Conservation (phyloP, 2,888 invertebrate species). For the Ephialtes manifestator region DNA sequence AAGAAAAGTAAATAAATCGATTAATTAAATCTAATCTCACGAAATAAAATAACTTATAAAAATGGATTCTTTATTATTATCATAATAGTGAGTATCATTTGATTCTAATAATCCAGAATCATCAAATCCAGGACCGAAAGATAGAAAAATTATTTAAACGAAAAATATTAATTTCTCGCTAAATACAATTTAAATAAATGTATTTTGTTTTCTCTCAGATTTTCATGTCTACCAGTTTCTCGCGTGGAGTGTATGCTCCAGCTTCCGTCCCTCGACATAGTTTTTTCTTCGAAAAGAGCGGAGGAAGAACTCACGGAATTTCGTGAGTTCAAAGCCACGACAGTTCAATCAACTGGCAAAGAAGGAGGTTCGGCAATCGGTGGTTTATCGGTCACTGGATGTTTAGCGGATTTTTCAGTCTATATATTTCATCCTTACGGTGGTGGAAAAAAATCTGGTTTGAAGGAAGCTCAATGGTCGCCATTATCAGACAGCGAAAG, state of each 20-base stretch:
- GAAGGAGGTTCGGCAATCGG: conserved; percentile 90
- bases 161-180: neutral
- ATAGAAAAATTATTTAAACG: too few relatives aligned
- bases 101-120: too few relatives aligned
- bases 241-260: conserved; percentile 98
- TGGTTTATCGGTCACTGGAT: conserved; percentile 97
- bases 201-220: conserved; percentile 87
- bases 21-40: too few relatives aligned
- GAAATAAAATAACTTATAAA: too few relatives aligned
- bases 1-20: neutral
- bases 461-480: conserved; percentile 94
- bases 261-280: conserved; percentile 98
- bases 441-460: conserved; percentile 93
- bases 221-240: conserved; percentile 98
- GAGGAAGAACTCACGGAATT: conserved; percentile 89
- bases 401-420: conserved; percentile 98
- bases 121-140: too few relatives aligned
- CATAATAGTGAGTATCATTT: neutral
- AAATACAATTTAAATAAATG: neutral
- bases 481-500: conserved; percentile 95
- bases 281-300: conserved; percentile 97
- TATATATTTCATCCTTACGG: conserved; percentile 99
- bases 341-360: conserved; percentile 72
- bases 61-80: neutral
- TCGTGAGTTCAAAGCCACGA: conserved; percentile 85